Conservation (phyloP, 2,888 invertebrate species). For the Cybosia mesomella region DNA sequence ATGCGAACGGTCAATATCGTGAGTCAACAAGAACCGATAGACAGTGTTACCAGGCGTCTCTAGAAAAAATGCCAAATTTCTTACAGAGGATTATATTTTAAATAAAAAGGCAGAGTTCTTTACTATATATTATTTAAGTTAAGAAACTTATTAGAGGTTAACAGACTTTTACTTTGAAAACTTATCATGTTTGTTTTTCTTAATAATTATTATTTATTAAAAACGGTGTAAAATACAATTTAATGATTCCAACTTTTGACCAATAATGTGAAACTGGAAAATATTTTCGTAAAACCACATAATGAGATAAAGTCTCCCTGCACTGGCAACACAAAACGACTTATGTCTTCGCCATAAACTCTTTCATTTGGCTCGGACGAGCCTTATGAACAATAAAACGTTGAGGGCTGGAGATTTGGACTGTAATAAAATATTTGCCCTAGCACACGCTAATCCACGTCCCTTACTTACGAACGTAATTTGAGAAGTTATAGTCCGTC, state of each 20-base stretch:
- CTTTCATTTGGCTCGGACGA: slow-evolving; percentile 87
- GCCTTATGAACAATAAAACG: slow-evolving; percentile 87
- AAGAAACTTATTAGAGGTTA: background rate
- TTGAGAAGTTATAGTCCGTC: slow-evolving; percentile 82
- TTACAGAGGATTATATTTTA: background rate
- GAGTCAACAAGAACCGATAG: slow-evolving; percentile 76
- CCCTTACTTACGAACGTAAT: slow-evolving; percentile 85
- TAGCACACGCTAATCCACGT: slow-evolving; percentile 85
- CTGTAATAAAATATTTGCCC: slow-evolving; percentile 87
- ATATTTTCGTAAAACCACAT: slow-evolving; percentile 43
- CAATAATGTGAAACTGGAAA: slow-evolving; percentile 18
- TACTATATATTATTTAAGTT: background rate
- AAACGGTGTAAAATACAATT: background rate
- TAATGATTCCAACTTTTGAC: background rate
- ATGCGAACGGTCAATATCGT: slow-evolving; percentile 82
- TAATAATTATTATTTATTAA: background rate
- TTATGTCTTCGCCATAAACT: slow-evolving; percentile 85
- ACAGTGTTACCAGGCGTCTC: slow-evolving; percentile 64
- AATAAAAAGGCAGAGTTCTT: background rate
- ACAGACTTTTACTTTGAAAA: background rate
- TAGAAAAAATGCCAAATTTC: slow-evolving; percentile 35
- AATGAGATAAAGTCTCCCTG: slow-evolving; percentile 60
- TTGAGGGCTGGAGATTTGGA: slow-evolving; percentile 86
- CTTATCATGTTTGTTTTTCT: background rate
- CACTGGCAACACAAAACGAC: slow-evolving; percentile 80